Conservation (phyloP, 1,140 invertebrate species). For the Heliconius hermathena region DNA sequence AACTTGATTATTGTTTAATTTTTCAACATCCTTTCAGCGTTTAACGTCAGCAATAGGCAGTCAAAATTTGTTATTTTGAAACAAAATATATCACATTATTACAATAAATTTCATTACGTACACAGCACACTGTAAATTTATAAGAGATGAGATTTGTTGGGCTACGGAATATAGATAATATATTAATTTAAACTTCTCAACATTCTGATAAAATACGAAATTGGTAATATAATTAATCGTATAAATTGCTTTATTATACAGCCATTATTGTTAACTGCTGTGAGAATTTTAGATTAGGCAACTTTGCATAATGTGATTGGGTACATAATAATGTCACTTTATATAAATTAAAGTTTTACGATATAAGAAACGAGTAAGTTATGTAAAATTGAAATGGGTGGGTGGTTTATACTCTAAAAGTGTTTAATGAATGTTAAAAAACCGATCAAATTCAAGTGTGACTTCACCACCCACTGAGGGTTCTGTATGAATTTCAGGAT, state of each 20-base stretch:
- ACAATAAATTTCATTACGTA: no score
- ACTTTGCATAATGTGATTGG: conserved; percentile 27
- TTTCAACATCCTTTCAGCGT: no score
- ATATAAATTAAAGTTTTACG: conserved; percentile 13
- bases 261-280: conserved; percentile 25
- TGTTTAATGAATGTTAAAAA: neutral
- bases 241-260: conserved; percentile 35
- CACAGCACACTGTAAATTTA: neutral
- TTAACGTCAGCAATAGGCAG: no score
- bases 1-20: no score
- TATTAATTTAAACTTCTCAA: conserved; percentile 24
- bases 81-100: no score
- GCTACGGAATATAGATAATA: conserved; percentile 13
- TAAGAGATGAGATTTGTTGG: neutral
- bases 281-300: conserved; percentile 24
- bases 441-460: no score
- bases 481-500: no score
- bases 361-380: neutral
- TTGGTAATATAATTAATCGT: conserved; percentile 29
- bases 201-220: conserved; percentile 14
- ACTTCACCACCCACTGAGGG: no score
- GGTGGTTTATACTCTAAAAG: neutral
- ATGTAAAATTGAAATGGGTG: neutral
- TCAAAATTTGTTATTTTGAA: no score
- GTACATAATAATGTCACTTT: conserved; percentile 1